Percentiles rank a stretch among this genome's conserved stretches.
These are phyloP conservation scores for Drosophila differens DNA, from an alignment of 2,888 invertebrate genomes.

Conservation along the genomic window DNA sequence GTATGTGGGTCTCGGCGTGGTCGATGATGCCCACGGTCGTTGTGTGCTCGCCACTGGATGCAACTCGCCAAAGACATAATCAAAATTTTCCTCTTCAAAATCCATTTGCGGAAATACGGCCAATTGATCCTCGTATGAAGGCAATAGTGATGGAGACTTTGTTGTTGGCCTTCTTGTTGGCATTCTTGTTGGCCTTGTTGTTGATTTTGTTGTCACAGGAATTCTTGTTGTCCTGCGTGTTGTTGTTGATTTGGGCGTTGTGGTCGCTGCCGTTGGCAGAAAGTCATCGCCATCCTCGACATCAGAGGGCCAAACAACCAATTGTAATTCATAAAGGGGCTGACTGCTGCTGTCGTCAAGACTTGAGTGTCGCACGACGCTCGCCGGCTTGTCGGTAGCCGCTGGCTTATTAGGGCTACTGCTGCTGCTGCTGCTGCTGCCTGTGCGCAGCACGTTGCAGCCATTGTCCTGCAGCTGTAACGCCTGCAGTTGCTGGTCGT, in stretches of 20 bases:
- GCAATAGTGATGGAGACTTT: conserved; percentile 49
- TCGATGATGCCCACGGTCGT: conserved; percentile 2
- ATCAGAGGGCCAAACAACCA: conserved; percentile 81
- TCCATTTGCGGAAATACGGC: conserved; percentile 75
- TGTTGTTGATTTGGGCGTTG: conserved; percentile 14
- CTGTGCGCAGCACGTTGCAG: conserved; percentile 43
- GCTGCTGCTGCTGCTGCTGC: conserved; percentile 16
- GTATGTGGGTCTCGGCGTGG: conserved; percentile 7
- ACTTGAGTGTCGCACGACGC: conserved; percentile 38
- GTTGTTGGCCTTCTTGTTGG: conserved; percentile 28
- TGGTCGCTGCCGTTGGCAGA: conserved; percentile 15
- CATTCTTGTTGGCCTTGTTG: conserved; percentile 22
- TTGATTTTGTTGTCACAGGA: conserved; percentile 4
- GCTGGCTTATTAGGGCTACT: conserved; percentile 68
- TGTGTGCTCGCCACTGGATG: conserved; percentile 17
- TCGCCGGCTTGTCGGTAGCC: conserved; percentile 24
- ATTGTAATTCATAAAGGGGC: conserved; percentile 80
- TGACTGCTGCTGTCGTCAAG: conserved; percentile 48
- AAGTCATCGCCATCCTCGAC: conserved; percentile 61
- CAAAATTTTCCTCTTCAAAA: conserved; percentile 69
- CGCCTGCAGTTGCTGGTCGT: conserved; percentile 28
- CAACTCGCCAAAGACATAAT: conserved; percentile 68
- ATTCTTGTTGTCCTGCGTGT: conserved; percentile 1
- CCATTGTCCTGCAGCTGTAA: conserved; percentile 41
- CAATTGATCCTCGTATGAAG: conserved; percentile 76